A percentile compares a stretch with the other conserved stretches of the same genome.
Conservation (phyloP, 2,888 invertebrate genomes). For the Agrotis ipsilon region DNA sequence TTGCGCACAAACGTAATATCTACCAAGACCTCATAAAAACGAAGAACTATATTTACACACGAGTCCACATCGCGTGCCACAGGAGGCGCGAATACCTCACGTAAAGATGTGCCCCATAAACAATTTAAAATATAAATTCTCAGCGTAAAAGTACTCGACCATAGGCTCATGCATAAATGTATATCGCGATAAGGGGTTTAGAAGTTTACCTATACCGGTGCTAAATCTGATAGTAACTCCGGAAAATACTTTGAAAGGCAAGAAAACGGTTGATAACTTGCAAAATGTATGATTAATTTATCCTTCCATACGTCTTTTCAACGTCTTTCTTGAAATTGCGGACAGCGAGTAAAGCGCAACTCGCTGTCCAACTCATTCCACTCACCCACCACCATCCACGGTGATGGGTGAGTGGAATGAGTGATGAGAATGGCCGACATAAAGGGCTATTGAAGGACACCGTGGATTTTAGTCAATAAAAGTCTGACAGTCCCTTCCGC, state of each 20-base stretch:
- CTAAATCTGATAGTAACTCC: slow-evolving; percentile 20
- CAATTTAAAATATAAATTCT: slow-evolving; percentile 50
- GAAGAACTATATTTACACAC: slow-evolving; percentile 41
- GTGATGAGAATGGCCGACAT: too few relatives aligned
- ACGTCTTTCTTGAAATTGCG: too few relatives aligned
- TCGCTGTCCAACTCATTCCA: too few relatives aligned
- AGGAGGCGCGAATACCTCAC: slow-evolving; percentile 12
- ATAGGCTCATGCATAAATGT: slow-evolving; percentile 55
- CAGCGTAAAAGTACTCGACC: slow-evolving; percentile 18
- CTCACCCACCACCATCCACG: too few relatives aligned
- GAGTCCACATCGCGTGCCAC: background rate
- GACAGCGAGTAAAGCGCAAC: too few relatives aligned
- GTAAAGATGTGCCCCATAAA: slow-evolving; percentile 29
- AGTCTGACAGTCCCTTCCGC: too few relatives aligned
- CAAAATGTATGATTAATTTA: background rate
- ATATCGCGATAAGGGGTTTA: slow-evolving; percentile 45
- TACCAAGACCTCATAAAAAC: slow-evolving; percentile 53
- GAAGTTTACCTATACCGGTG: slow-evolving; percentile 36
- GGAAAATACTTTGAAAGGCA: slow-evolving; percentile 6
- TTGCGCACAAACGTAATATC: background rate
- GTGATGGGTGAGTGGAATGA: too few relatives aligned
- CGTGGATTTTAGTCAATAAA: too few relatives aligned
- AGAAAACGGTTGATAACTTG: slow-evolving; percentile 8
- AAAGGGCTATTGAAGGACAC: too few relatives aligned
- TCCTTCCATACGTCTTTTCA: too few relatives aligned